Evolutionary conservation across 2,113 vertebrate species (phyloP).

Genomic region (Astur gentilis): DNA sequence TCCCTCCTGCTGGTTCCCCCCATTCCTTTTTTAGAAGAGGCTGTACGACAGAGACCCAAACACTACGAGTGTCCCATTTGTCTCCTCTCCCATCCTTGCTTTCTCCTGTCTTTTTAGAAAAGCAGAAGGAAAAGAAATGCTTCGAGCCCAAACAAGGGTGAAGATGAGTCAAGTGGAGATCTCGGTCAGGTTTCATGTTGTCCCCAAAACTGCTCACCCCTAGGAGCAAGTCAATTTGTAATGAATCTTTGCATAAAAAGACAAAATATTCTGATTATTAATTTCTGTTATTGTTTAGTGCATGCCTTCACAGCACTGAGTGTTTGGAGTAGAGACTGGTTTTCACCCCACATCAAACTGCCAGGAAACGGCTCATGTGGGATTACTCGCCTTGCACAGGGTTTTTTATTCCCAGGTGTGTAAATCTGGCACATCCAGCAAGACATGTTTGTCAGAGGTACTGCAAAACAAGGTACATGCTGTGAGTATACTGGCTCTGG

Average conservation of each 20-base stretch:
- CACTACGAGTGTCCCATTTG: neutral
- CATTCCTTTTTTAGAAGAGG: neutral
- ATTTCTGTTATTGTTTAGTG: neutral
- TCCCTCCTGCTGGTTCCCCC: neutral
- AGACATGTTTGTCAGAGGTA: neutral
- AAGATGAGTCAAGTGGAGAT: neutral
- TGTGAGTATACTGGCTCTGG: neutral
- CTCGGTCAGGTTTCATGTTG: neutral
- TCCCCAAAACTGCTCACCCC: neutral
- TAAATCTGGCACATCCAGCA: neutral
- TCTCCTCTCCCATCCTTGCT: neutral
- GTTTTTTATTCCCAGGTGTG: neutral
- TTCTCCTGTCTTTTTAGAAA: neutral
- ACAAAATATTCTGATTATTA: neutral
- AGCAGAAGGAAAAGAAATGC: neutral
- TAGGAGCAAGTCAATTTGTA: neutral
- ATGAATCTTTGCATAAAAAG: neutral
- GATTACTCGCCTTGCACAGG: neutral
- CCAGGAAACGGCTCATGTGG: neutral
- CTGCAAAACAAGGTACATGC: neutral
- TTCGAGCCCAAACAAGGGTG: neutral
- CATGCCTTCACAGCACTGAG: neutral
- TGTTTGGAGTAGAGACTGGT: neutral
- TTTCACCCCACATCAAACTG: neutral
- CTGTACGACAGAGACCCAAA: neutral